A percentile compares a stretch with the other conserved stretches of the same genome.
These are phyloP conservation scores for Priocnemis perturbator DNA, from an alignment of 2,888 invertebrate genomes.

Conservation along the genomic window DNA sequence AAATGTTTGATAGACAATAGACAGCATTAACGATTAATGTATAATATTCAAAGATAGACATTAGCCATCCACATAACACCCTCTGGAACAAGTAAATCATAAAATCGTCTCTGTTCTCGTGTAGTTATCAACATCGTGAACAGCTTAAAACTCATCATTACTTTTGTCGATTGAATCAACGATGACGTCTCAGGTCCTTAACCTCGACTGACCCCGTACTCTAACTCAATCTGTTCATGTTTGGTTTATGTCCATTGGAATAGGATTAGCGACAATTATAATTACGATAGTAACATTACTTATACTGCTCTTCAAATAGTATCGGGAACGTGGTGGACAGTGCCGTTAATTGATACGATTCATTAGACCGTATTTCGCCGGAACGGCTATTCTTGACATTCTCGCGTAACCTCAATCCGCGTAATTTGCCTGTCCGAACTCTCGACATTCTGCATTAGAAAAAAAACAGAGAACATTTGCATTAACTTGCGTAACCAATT, in stretches of 20 bases:
- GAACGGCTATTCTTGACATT: no score
- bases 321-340: neutral
- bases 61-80: slow-evolving; percentile 37
- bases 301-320: slow-evolving; percentile 38
- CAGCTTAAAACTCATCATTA: slow-evolving; percentile 47
- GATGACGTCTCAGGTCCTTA: neutral
- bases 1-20: slow-evolving; percentile 68
- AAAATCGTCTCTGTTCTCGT: neutral
- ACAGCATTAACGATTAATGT: slow-evolving; percentile 64
- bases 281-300: slow-evolving; percentile 40
- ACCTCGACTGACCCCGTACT: slow-evolving; percentile 11
- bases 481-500: no score
- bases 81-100: slow-evolving; percentile 35
- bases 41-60: slow-evolving; percentile 55
- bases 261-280: slow-evolving; percentile 43
- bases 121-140: slow-evolving; percentile 14
- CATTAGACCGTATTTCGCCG: slow-evolving; percentile 1
- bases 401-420: neutral
- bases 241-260: slow-evolving; percentile 33
- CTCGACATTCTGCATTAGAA: no score
- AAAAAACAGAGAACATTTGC: no score
- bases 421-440: neutral
- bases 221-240: slow-evolving; percentile 38
- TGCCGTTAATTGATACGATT: neutral
- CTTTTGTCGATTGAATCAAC: slow-evolving; percentile 35